Evolutionary conservation across 2,797 vertebrate species (phyloP).

Genomic region (Ctenopoma kingsleyae): DNA sequence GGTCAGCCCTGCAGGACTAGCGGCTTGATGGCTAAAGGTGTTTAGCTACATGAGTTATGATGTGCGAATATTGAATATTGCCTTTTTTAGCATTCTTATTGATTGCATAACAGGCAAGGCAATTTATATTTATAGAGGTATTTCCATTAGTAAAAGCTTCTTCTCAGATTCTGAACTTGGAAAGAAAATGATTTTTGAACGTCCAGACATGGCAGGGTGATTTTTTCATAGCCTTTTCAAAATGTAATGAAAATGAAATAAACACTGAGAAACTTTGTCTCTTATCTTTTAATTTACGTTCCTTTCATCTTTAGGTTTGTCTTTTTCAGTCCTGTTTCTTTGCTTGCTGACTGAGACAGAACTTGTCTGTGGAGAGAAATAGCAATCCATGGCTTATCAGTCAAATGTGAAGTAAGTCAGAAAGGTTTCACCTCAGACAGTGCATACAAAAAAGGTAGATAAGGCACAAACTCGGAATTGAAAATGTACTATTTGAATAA

Average conservation of each 20-base stretch:
- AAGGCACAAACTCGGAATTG: slow-evolving; percentile 34
- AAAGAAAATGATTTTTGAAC: neutral
- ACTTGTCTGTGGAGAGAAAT: slow-evolving; percentile 34
- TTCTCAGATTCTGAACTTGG: neutral
- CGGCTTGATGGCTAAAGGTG: neutral
- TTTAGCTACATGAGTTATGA: slow-evolving; percentile 15
- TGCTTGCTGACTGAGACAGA: slow-evolving; percentile 9
- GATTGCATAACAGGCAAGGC: neutral
- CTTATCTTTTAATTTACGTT: slow-evolving; percentile 67
- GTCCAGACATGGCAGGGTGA: slow-evolving; percentile 31
- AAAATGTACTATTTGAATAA: slow-evolving; percentile 34
- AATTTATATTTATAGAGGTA: neutral
- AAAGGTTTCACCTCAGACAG: slow-evolving; percentile 44
- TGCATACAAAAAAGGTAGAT: slow-evolving; percentile 36
- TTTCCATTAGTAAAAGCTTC: neutral
- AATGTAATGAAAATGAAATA: slow-evolving; percentile 46
- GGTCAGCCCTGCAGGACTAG: neutral
- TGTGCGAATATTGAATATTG: slow-evolving; percentile 24
- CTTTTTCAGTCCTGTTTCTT: slow-evolving; percentile 4
- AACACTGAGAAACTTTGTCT: slow-evolving; percentile 45
- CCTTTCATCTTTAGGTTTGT: slow-evolving; percentile 42
- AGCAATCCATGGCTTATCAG: slow-evolving; percentile 69
- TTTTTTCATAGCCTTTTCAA: slow-evolving; percentile 50
- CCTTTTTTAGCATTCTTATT: slow-evolving; percentile 17
- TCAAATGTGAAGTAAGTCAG: slow-evolving; percentile 60